phyloP scores from a whole-genome alignment of 1,140 invertebrate genomes.

The Homarus americanus region DNA sequence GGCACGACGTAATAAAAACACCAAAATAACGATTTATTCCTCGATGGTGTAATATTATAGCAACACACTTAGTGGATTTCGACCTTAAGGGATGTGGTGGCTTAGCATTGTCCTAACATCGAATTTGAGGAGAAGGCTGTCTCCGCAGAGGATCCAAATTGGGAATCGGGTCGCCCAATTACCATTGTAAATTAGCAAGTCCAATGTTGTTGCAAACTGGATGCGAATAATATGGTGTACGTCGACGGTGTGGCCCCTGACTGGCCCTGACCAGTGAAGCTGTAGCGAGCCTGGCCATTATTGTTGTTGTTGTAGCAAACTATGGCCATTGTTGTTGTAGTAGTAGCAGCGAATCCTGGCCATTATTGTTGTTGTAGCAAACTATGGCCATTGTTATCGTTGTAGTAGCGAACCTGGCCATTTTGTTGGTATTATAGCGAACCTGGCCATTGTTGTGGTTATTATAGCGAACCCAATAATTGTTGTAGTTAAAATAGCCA shows the following conservation, averaged over 20 bases:
- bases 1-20: neutral
- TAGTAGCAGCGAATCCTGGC: too few relatives aligned
- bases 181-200: constrained; percentile 48
- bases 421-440: too few relatives aligned
- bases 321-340: too few relatives aligned
- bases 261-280: neutral
- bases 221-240: constrained; percentile 20
- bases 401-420: too few relatives aligned
- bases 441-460: too few relatives aligned
- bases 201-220: constrained; percentile 21
- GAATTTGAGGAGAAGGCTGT: constrained; percentile 5
- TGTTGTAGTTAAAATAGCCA: too few relatives aligned
- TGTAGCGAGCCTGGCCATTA: too few relatives aligned
- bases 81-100: constrained; percentile 7
- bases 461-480: too few relatives aligned
- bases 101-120: neutral
- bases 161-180: constrained; percentile 20
- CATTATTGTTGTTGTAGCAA: too few relatives aligned
- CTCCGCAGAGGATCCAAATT: constrained; percentile 35
- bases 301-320: too few relatives aligned
- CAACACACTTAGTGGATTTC: neutral
- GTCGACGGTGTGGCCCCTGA: neutral
- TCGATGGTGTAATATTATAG: neutral
- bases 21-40: neutral
- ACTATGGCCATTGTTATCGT: too few relatives aligned